These are phyloP conservation scores for Scylla paramamosain DNA, from an alignment of 1,140 invertebrate species.

Conservation along the genomic window DNA sequence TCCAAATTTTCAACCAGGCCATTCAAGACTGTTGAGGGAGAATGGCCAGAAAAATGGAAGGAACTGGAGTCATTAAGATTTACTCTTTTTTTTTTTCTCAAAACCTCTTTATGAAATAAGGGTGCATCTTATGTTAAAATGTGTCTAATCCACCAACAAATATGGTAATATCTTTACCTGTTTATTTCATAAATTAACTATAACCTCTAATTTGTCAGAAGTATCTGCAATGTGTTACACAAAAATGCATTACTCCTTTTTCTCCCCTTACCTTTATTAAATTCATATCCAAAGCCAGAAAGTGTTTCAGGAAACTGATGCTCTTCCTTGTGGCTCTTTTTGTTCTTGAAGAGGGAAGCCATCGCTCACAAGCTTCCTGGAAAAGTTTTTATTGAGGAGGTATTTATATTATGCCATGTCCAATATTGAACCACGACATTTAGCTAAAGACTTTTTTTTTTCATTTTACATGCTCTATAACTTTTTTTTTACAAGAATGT, in stretches of 20 bases:
- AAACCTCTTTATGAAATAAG: too few species aligned
- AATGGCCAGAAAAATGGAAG: too few species aligned
- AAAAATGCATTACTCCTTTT: not conserved
- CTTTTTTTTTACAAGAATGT: not conserved
- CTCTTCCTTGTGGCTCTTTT: not conserved
- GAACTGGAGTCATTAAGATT: too few species aligned
- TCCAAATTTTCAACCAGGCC: too few species aligned
- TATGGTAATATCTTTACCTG: not conserved
- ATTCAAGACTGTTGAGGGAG: too few species aligned
- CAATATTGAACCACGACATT: not conserved
- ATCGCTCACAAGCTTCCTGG: not conserved
- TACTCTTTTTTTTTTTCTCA: too few species aligned
- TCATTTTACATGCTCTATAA: not conserved
- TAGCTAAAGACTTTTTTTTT: not conserved
- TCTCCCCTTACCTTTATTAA: slow-evolving; percentile 78
- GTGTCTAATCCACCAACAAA: too few species aligned
- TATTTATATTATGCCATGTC: not conserved
- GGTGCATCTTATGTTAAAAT: too few species aligned
- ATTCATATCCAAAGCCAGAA: slow-evolving; percentile 79
- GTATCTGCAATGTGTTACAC: not conserved
- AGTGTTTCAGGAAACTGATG: slow-evolving; percentile 78
- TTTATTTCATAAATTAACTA: not conserved
- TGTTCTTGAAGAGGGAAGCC: not conserved
- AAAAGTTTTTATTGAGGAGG: not conserved
- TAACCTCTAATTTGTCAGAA: not conserved